phyloP scores from a whole-genome alignment of 2,888 invertebrate species.

The Dendrolimus houi region DNA sequence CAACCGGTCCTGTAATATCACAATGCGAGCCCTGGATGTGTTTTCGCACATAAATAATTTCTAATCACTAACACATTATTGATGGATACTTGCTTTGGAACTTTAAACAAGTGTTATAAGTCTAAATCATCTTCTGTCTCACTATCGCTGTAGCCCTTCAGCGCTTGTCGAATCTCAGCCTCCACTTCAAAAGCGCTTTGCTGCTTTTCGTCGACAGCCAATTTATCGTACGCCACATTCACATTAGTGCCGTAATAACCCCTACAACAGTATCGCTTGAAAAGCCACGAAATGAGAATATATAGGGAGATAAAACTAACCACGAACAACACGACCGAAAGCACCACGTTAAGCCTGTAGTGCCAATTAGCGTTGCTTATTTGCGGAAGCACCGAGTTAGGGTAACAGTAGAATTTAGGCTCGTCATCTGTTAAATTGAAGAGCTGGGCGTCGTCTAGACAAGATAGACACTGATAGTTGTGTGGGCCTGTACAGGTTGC shows the following conservation, averaged over 20 bases:
- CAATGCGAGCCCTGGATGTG: conserved; percentile 36
- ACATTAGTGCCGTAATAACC: conserved; percentile 48
- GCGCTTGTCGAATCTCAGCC: conserved; percentile 58
- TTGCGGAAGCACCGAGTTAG: conserved; percentile 55
- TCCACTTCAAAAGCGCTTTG: conserved; percentile 58
- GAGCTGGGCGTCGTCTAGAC: conserved; percentile 80
- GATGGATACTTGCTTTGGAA: conserved; percentile 43
- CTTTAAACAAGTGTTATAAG: conserved; percentile 46
- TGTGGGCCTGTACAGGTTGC: conserved; percentile 80
- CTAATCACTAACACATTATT: conserved; percentile 33
- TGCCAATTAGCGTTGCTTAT: conserved; percentile 61
- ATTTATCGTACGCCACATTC: conserved; percentile 52
- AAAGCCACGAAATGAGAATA: conserved; percentile 32
- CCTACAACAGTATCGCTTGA: conserved; percentile 40
- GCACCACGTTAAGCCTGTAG: conserved; percentile 55
- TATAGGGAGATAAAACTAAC: conserved; percentile 41
- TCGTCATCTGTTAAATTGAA: conserved; percentile 54
- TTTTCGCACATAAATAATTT: conserved; percentile 4
- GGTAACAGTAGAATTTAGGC: conserved; percentile 68
- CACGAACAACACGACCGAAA: conserved; percentile 46
- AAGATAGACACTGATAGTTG: conserved; percentile 81
- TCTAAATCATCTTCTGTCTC: conserved; percentile 61
- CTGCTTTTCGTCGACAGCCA: conserved; percentile 54
- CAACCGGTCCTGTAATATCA: conserved; percentile 39
- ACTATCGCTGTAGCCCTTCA: conserved; percentile 54